Evolutionary conservation across 2,797 vertebrate genomes (phyloP), one percentile per base, ranked within the genome.

Genomic region (Atherinosoma microstoma): DNA sequence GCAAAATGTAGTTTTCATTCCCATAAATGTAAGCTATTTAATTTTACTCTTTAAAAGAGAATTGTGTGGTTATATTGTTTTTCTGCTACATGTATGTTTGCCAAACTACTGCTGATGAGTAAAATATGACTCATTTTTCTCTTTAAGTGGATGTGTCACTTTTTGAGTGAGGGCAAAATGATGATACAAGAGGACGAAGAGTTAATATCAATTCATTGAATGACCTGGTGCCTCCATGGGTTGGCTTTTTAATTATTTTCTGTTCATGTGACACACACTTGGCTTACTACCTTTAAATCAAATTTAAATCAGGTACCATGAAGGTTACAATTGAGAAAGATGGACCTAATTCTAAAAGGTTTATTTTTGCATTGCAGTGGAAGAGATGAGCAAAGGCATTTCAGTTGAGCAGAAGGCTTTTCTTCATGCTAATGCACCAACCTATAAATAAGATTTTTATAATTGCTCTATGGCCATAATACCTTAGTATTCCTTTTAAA

Each of bases 81-180:
- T 79, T 77, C 62, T 77, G 4, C 66, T 73, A 67, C 69, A 89
- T 76, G 83, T 66, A 72, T 79, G 75, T 84, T 84, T 67, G 62
- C 84, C 78, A 85, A 82, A 84, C 86, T 82, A 79, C 87, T 82
- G 82, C 84, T 91, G 85, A 92, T 91, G 89, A 91, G 71, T 76
- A 88, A 87, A 91, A 88, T 87, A 87, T 71, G 80, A 62, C 72
- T 93, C 91, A 92, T 92, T 94, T 94, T 90, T 87, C 85, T 87
- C 88, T 92, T 93, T 93, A 95, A 94, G 90, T 93, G 91, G 90
- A 91, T 83, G 71, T 92, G 94, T 95, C 91, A 91, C 84, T 79
- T 91, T 94, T 83, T 92, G 91, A 93, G 88, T 78, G 83, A 87
- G 90, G 84, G 65, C 90, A 89, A 93, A 95, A 94, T 95, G 89